phyloP scores from a whole-genome alignment of 2,888 invertebrate species.

The Pegoplata infirma region DNA sequence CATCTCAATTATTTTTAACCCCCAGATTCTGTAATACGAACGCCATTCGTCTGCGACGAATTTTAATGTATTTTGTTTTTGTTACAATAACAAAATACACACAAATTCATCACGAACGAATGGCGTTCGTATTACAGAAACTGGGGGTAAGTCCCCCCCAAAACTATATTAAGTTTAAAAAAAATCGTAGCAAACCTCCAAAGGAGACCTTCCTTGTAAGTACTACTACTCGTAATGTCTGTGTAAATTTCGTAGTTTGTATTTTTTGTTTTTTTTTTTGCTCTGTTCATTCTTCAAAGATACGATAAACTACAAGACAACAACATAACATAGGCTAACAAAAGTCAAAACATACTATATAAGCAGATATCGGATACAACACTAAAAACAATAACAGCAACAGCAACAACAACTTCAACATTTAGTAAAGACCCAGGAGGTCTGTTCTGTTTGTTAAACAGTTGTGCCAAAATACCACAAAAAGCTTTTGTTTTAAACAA shows the following conservation, averaged over 20 bases:
- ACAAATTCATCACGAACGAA: no score
- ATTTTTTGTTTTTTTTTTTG: not conserved
- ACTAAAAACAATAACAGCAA: slow-evolving; percentile 52
- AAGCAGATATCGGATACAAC: slow-evolving; percentile 61
- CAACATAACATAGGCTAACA: slow-evolving; percentile 59
- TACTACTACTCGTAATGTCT: no score
- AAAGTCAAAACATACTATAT: slow-evolving; percentile 58
- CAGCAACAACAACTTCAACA: slow-evolving; percentile 52
- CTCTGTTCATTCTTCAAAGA: not conserved
- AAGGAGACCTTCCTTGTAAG: no score
- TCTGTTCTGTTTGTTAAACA: slow-evolving; percentile 56
- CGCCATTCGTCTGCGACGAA: no score
- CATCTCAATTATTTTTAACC: no score
- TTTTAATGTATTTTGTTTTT: no score
- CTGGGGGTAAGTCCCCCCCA: no score
- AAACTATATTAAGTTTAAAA: no score
- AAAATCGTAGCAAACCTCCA: no score
- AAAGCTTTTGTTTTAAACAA: slow-evolving; percentile 61
- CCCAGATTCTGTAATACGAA: no score
- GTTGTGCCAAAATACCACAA: slow-evolving; percentile 62
- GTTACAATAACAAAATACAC: no score
- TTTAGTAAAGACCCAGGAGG: slow-evolving; percentile 63
- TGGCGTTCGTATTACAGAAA: no score
- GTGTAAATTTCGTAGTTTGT: not conserved
- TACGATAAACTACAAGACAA: slow-evolving; percentile 48